Evolutionary conservation across 2,888 invertebrate genomes (phyloP).

Genomic region (Cephalotes varians): DNA sequence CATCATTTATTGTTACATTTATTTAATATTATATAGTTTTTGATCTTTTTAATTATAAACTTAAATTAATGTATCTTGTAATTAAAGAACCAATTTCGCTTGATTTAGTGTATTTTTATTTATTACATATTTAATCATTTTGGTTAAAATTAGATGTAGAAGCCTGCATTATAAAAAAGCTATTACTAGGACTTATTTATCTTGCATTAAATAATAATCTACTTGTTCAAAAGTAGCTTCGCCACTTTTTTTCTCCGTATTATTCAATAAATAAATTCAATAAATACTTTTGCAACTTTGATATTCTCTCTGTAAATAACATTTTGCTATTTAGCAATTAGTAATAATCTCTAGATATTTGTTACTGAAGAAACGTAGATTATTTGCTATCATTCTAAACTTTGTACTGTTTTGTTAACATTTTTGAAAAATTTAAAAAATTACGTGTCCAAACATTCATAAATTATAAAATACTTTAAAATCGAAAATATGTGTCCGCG

Average conservation of each 20-base stretch:
- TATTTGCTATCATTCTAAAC: background rate
- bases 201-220: constrained; percentile 8
- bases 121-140: background rate
- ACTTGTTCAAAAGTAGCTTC: background rate
- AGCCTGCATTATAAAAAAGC: background rate
- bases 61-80: background rate
- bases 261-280: too few species aligned
- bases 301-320: constrained; percentile 6
- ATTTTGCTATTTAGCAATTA: background rate
- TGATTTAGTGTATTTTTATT: background rate
- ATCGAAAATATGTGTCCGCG: background rate
- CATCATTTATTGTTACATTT: background rate
- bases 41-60: background rate
- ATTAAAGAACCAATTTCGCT: background rate
- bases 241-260: background rate
- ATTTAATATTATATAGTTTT: background rate
- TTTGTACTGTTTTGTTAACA: background rate
- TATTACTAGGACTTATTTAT: constrained; percentile 8
- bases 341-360: background rate
- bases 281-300: constrained; percentile 1
- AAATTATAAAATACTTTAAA: background rate
- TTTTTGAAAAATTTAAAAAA: background rate
- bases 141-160: background rate
- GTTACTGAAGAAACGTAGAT: background rate
- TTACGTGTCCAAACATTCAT: background rate